Percentiles rank a stretch among this genome's conserved stretches.
Evolutionary conservation across 2,888 invertebrate genomes (phyloP).

Genomic region (Lasioglossum calceatum): DNA sequence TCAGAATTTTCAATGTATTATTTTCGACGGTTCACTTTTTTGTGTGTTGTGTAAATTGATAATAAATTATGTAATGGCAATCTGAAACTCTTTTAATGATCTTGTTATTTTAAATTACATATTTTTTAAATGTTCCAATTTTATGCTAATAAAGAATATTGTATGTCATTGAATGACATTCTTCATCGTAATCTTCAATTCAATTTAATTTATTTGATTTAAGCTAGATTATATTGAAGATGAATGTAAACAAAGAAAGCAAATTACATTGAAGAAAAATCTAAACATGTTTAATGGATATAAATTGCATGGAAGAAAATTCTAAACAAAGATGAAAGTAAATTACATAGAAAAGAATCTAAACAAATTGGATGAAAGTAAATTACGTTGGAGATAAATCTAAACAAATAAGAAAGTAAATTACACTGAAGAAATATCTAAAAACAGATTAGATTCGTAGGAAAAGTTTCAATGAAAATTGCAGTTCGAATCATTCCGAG

Average conservation of each 20-base stretch:
- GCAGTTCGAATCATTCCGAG: neutral
- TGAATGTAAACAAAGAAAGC: neutral
- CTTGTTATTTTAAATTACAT: too few species aligned
- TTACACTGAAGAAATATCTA: neutral
- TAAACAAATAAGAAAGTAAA: slow-evolving; percentile 2
- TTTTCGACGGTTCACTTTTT: neutral
- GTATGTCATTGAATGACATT: neutral
- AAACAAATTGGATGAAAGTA: neutral
- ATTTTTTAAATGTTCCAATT: neutral
- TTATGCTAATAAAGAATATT: neutral
- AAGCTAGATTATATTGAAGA: too few species aligned
- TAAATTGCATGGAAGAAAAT: neutral
- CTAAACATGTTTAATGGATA: neutral
- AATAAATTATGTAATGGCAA: neutral
- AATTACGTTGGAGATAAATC: neutral
- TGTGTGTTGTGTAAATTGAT: neutral
- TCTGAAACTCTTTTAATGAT: too few species aligned
- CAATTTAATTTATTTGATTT: too few species aligned
- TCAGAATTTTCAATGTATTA: neutral
- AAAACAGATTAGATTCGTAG: neutral
- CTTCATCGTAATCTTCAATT: too few species aligned
- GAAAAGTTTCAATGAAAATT: neutral
- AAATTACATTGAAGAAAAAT: neutral
- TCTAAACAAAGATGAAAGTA: neutral
- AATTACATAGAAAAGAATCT: neutral